Conservation (phyloP, 2,888 invertebrate species). For the Petrophora chlorosata region DNA sequence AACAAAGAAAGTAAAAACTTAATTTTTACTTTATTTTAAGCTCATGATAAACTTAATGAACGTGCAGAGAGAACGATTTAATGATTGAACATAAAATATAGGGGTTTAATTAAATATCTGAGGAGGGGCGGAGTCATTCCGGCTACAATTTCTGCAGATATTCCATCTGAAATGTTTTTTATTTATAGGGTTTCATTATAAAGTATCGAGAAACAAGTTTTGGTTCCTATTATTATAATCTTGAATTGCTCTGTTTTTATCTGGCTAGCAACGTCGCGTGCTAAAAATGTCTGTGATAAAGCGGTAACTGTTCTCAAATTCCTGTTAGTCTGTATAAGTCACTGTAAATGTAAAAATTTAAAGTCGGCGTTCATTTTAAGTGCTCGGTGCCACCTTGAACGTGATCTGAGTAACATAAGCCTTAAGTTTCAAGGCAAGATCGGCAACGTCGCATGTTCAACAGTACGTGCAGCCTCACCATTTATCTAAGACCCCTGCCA, state of each 20-base stretch:
- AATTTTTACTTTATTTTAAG: conserved; percentile 44
- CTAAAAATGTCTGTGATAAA: conserved; percentile 34
- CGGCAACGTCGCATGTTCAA: conserved; percentile 63
- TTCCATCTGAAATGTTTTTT: conserved; percentile 52
- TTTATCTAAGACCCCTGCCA: conserved; percentile 56
- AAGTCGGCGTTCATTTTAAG: conserved; percentile 54
- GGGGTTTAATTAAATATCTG: conserved; percentile 73
- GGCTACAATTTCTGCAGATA: conserved; percentile 61
- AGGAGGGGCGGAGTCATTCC: conserved; percentile 62
- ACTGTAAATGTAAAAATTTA: conserved; percentile 56
- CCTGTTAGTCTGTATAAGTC: conserved; percentile 41
- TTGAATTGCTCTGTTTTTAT: conserved; percentile 34
- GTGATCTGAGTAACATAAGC: conserved; percentile 80
- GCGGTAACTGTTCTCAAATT: conserved; percentile 48
- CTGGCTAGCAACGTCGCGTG: conserved; percentile 36
- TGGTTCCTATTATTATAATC: conserved; percentile 49
- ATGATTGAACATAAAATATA: conserved; percentile 67
- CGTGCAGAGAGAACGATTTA: conserved; percentile 50
- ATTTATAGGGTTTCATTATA: conserved; percentile 54
- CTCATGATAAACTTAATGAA: conserved; percentile 27
- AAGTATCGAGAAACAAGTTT: conserved; percentile 48
- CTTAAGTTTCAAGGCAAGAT: conserved; percentile 75
- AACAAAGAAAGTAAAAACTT: conserved; percentile 67
- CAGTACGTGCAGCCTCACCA: conserved; percentile 56
- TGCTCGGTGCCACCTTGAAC: conserved; percentile 75